Base-by-base conservation (phyloP, 2,797 vertebrate genomes). In the Gymnothorax reevesii region DNA sequence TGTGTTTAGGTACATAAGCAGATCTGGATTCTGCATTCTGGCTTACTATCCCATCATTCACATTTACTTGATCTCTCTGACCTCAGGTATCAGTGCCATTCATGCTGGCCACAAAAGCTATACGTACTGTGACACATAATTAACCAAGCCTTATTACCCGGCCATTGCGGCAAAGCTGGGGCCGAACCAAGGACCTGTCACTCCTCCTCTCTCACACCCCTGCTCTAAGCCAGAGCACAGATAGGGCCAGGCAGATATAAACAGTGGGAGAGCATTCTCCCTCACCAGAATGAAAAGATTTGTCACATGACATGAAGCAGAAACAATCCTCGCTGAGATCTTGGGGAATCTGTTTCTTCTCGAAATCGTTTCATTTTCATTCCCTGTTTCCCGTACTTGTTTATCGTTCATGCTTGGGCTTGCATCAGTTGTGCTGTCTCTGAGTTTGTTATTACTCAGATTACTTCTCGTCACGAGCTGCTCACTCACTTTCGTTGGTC, bases 231-330 rank as follows among this genome's bases (percentile, higher is more conserved):
- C 62, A 22, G 57, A 42, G 87, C 64, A 20, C 88, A 92, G 88
- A 89, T 87, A 85, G 82, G 87, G 86, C 83, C 88, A 83, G 13
- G 84, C 87, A 84, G 87, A 62, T 82, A 6, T 80, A 80, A 80
- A 80, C 77, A 80, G 77, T 54, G 15, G 49, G 64, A 64, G 75
- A 87, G 87, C 66, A 60, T 88, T 87, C 86, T 90, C 88, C 88
- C 89, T 92, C 91, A 52, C 13, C 88, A 90, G 73, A 82, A 85
- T 80, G 84, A 77, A 86, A 62, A 87, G 93, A 87, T 93, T 93
- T 92, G 91, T 27, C 84, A 82, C 71, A 88, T 91, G 93, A 91
- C 92, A 92, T 66, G 87, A 88, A 57, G 87, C 88, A 89, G 92
- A 93, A 87, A 87, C 90, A 87, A 91, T 84, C 90, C 90, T 49